These are phyloP conservation scores for Selenia dentaria DNA, from an alignment of 2,888 invertebrate genomes.

Conservation along the genomic window DNA sequence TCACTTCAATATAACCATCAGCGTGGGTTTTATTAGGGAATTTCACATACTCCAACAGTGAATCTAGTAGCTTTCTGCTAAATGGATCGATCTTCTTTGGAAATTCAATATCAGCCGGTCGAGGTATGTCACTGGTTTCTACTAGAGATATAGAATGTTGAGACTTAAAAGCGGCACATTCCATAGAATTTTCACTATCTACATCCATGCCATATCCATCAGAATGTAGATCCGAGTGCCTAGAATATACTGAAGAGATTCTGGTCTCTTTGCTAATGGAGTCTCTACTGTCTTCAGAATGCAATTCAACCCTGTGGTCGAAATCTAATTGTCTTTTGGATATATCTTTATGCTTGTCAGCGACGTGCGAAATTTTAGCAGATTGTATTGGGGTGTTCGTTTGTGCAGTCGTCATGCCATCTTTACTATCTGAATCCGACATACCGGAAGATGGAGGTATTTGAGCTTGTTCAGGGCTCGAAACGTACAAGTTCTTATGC, in stretches of 20 bases:
- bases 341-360: constrained; percentile 75
- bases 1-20: constrained; percentile 81
- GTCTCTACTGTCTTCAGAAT: constrained; percentile 80
- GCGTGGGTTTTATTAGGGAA: constrained; percentile 87
- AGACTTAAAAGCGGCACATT: constrained; percentile 76
- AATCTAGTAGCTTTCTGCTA: constrained; percentile 87
- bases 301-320: constrained; percentile 72
- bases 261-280: constrained; percentile 78
- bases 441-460: constrained; percentile 79
- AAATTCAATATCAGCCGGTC: constrained; percentile 79
- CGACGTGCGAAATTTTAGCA: constrained; percentile 64
- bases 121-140: constrained; percentile 77
- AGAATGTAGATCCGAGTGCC: constrained; percentile 74
- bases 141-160: constrained; percentile 76
- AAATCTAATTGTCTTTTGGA: constrained; percentile 80
- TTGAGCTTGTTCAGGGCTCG: constrained; percentile 80
- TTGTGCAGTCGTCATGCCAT: constrained; percentile 71
- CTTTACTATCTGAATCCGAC: constrained; percentile 78
- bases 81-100: constrained; percentile 91
- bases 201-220: constrained; percentile 81
- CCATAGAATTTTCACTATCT: constrained; percentile 82
- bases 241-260: constrained; percentile 72
- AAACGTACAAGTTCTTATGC: constrained; percentile 81
- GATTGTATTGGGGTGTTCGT: constrained; percentile 73
- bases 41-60: constrained; percentile 88